These are phyloP conservation scores for Tuta absoluta DNA, from an alignment of 2,888 invertebrate species.

Conservation along the genomic window DNA sequence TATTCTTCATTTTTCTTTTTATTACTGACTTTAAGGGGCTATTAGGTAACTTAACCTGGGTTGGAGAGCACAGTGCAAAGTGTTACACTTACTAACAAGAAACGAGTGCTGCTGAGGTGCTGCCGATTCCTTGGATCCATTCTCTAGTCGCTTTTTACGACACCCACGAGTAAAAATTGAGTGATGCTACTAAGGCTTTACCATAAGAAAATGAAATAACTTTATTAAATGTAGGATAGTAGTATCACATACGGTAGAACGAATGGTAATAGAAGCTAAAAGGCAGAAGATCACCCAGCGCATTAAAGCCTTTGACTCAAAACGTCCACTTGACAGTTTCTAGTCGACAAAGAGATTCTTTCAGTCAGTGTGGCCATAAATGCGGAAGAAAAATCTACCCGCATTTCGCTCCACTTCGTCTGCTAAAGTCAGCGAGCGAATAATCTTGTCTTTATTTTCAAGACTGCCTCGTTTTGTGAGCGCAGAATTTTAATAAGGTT, in stretches of 20 bases:
- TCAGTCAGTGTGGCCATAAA: background rate
- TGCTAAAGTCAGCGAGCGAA: background rate
- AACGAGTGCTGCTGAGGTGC: too few relatives aligned
- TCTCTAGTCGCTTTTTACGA: too few relatives aligned
- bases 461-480: background rate
- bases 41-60: too few relatives aligned
- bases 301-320: background rate
- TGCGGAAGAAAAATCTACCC: constrained; percentile 1
- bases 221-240: too few relatives aligned
- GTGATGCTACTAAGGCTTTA: too few relatives aligned
- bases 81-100: too few relatives aligned
- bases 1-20: too few relatives aligned
- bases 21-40: too few relatives aligned
- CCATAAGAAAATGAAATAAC: too few relatives aligned
- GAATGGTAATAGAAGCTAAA: background rate
- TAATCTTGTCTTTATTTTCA: constrained; percentile 1
- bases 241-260: background rate
- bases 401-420: background rate
- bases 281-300: constrained; percentile 5
- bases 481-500: background rate
- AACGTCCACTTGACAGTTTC: background rate
- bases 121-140: too few relatives aligned
- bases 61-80: too few relatives aligned
- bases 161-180: too few relatives aligned
- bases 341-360: background rate